Evolutionary conservation across 2,113 vertebrate species (phyloP).

Genomic region (Rissa tridactyla): DNA sequence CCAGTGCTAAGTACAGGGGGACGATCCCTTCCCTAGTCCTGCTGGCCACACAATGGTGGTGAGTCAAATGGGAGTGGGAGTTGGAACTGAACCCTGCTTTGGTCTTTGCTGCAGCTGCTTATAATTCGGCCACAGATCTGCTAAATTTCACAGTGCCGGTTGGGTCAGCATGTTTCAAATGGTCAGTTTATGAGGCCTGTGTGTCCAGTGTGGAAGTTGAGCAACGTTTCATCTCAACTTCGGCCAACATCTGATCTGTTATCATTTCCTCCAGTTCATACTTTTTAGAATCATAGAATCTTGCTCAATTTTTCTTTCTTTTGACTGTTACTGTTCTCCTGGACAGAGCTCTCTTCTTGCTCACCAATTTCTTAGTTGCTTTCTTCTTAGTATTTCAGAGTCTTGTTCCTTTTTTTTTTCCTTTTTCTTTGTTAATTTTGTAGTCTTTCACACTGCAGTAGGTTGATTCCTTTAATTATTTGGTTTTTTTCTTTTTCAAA

Average conservation of each 20-base stretch:
- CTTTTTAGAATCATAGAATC: not conserved
- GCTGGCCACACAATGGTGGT: no score
- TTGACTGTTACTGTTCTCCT: not conserved
- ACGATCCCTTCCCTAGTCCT: no score
- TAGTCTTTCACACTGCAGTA: not conserved
- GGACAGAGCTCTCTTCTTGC: not conserved
- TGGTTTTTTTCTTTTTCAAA: not conserved
- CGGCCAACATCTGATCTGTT: not conserved
- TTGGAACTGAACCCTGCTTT: accelerated
- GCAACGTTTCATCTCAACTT: accelerated
- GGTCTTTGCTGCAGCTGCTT: no score
- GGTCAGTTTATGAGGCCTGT: accelerated
- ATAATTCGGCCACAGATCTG: accelerated
- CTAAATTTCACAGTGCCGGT: no score
- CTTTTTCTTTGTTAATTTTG: not conserved
- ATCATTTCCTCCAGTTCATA: accelerated
- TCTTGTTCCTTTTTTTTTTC: not conserved
- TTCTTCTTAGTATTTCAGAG: not conserved
- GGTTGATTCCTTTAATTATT: not conserved
- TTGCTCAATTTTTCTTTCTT: not conserved
- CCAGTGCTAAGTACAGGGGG: no score
- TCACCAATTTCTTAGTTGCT: not conserved
- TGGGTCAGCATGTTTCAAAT: not conserved
- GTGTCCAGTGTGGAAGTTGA: not conserved
- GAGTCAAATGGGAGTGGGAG: not conserved